Percentiles rank a stretch among this genome's conserved stretches.
Evolutionary conservation across 2,113 vertebrate species (phyloP).

Genomic region (Camelus bactrianus): DNA sequence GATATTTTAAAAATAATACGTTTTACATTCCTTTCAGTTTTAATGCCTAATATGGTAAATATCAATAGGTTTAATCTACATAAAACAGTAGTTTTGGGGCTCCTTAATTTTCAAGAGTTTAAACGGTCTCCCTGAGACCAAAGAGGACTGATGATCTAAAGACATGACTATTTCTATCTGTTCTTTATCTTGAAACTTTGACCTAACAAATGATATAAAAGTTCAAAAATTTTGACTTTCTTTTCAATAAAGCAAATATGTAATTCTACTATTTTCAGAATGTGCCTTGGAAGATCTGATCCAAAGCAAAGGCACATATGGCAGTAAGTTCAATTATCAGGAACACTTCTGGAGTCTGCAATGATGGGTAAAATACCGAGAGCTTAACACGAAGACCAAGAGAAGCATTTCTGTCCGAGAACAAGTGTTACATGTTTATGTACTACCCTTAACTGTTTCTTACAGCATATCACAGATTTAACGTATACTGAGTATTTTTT

Average conservation of each 20-base stretch:
- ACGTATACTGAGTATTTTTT: neutral
- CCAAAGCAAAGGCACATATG: neutral
- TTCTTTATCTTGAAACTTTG: constrained; percentile 29
- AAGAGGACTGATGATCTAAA: neutral
- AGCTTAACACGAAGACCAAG: neutral
- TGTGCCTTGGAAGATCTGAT: constrained; percentile 5
- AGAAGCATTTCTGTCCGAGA: neutral
- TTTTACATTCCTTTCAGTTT: neutral
- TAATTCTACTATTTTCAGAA: constrained; percentile 41
- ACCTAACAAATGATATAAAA: neutral
- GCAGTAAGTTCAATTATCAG: neutral
- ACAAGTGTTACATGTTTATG: neutral
- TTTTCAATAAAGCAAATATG: constrained; percentile 21
- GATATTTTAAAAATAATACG: neutral
- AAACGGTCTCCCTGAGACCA: neutral
- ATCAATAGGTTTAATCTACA: neutral
- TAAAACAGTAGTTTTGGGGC: neutral
- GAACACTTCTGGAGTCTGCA: neutral
- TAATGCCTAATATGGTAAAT: constrained; percentile 1
- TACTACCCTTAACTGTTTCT: neutral
- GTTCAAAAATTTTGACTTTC: constrained; percentile 16
- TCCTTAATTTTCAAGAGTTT: neutral
- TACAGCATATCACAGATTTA: neutral
- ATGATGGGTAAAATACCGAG: neutral
- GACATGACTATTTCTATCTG: neutral